Conservation (phyloP, 1,140 invertebrate species). For the Chlorops oryzae region DNA sequence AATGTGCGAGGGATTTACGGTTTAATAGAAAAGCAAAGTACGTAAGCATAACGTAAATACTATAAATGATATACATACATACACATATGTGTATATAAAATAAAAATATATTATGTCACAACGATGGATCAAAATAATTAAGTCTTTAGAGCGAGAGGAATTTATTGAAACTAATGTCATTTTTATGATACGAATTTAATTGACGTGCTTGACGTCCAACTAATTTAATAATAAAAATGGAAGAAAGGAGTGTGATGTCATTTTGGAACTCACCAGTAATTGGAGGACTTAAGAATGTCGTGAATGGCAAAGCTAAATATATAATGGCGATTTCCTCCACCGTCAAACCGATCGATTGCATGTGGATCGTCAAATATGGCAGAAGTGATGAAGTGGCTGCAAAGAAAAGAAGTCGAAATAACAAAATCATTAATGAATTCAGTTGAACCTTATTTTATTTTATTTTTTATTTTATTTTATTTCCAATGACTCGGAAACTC, state of each 20-base stretch:
- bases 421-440: not conserved
- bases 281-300: slow-evolving; percentile 71
- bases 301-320: slow-evolving; percentile 74
- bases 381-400: slow-evolving; percentile 70
- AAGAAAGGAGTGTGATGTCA: not conserved
- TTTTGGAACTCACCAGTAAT: slow-evolving; percentile 58
- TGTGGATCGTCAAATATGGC: slow-evolving; percentile 79
- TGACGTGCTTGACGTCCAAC: not conserved
- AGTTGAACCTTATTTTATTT: not conserved
- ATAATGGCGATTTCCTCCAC: slow-evolving; percentile 78
- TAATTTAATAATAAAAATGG: not conserved
- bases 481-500: not conserved
- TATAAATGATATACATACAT: not conserved
- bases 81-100: not conserved
- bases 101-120: too few relatives aligned
- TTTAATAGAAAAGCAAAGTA: too few relatives aligned
- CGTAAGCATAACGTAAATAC: too few relatives aligned
- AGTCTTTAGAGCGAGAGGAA: too few relatives aligned
- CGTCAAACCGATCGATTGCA: slow-evolving; percentile 78
- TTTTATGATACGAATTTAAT: not conserved
- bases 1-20: too few relatives aligned
- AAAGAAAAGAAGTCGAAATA: slow-evolving; percentile 28
- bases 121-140: too few relatives aligned
- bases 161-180: too few relatives aligned
- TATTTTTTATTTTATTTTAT: not conserved